Percentiles rank a stretch among this genome's conserved stretches.
Conservation (phyloP, 2,888 invertebrate species). For the Drepana falcataria region DNA sequence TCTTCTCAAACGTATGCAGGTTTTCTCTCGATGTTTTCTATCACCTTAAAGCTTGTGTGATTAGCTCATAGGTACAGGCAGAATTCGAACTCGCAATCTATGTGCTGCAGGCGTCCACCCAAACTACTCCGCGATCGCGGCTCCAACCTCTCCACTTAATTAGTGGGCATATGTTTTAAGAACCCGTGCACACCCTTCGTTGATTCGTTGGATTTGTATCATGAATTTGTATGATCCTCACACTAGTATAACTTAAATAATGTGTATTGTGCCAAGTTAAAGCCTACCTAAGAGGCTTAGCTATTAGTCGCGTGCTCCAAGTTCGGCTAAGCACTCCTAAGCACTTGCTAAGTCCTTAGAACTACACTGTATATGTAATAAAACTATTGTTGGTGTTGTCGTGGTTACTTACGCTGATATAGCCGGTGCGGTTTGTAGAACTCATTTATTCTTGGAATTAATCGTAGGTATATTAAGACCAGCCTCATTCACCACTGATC, state of each 20-base stretch:
- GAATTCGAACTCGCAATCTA: too few species aligned
- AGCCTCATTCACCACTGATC: too few species aligned
- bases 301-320: constrained; percentile 12
- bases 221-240: not conserved
- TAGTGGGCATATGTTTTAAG: not conserved
- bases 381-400: not conserved
- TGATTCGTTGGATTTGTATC: not conserved
- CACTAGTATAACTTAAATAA: constrained; percentile 9
- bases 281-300: constrained; percentile 27
- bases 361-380: constrained; percentile 4
- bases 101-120: too few species aligned
- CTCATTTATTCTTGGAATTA: too few species aligned
- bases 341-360: not conserved
- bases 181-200: too few species aligned
- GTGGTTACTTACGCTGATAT: too few species aligned
- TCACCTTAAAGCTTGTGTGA: too few species aligned
- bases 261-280: constrained; percentile 16
- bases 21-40: too few species aligned
- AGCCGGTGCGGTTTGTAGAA: too few species aligned
- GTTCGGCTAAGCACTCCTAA: not conserved
- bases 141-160: constrained; percentile 3
- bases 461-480: too few species aligned
- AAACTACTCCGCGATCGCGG: not conserved
- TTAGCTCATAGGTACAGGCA: too few species aligned
- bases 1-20: too few species aligned